Evolutionary conservation across 2,888 invertebrate genomes (phyloP), one percentile per base, ranked within the genome.

Genomic region (Eupithecia insigniata): DNA sequence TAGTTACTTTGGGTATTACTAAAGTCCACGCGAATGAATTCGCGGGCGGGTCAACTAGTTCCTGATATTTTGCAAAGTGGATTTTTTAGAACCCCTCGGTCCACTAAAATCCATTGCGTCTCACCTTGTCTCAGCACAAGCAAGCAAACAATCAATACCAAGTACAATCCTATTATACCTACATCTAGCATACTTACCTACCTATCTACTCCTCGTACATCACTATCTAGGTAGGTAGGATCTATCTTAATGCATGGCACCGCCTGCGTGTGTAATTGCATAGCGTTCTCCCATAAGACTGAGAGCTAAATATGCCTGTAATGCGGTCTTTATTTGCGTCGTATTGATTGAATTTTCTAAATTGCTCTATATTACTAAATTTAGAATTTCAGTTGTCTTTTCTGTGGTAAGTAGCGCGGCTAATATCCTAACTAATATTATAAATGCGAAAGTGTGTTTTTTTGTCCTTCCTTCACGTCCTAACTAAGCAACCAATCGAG

Each of bases 211-310:
- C 34, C 60, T n/a, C 51, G 51, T 60, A 66, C 34, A 66, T 32
- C 22, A 51, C 61, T 26, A 60, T 66, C 18, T 71, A 61, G 61
- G 55, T 62, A 16, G 39, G 64, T 34, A 32, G 55, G 18, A 39
- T 16, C 61, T 72, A 70, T 46, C 64, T 58, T 65, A 65, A 61
- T 68, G 66, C 68, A 65, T 60, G 51, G 67, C 66, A 61, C 61
- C 16, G 71, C n/a, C 68, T 66, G 43, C 46, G 69, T 66, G 43
- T 36, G 69, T 74, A 69, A 69, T 71, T 71, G 69, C 70, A 74
- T 71, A 69, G 71, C 66, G 51, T 34, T 71, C 68, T 67, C 43
- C 64, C 64, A 61, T 51, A 58, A 66, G 71, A 74, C 68, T 67
- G 70, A 60, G 61, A 32, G 61, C 70, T 70, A 18, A 73, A 70